Evolutionary conservation across 1,140 invertebrate genomes (phyloP).

Genomic region (Aphelenchoides besseyi): DNA sequence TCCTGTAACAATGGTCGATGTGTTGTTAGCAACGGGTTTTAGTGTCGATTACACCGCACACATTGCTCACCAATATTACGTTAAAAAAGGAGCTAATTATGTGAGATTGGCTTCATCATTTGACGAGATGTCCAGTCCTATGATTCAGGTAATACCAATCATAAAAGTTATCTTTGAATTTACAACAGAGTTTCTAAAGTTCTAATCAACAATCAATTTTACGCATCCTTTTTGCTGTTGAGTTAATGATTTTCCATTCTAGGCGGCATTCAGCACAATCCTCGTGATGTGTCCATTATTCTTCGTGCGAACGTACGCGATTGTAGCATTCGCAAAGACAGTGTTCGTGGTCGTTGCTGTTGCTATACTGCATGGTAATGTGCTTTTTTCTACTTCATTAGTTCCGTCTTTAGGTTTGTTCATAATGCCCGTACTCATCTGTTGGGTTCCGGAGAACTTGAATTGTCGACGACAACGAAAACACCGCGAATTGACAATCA

Average conservation of each 20-base stretch:
- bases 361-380: constrained; percentile 47
- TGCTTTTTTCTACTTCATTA: no score
- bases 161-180: no score
- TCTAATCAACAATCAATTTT: no score
- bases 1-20: constrained; percentile 58
- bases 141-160: no score
- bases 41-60: constrained; percentile 60
- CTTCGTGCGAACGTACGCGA: constrained; percentile 59
- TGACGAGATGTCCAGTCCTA: constrained; percentile 56
- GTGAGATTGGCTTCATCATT: constrained; percentile 17
- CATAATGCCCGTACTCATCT: constrained; percentile 41
- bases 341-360: constrained; percentile 50
- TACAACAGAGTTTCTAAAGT: no score
- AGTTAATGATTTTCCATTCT: no score
- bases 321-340: constrained; percentile 61
- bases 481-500: not conserved
- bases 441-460: constrained; percentile 22
- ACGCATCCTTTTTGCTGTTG: constrained; percentile 8
- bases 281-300: constrained; percentile 59
- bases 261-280: constrained; percentile 50
- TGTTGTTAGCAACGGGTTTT: constrained; percentile 59
- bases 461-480: not conserved
- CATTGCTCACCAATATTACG: constrained; percentile 58
- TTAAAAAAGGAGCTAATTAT: constrained; percentile 35
- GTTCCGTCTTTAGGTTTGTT: no score